Percentiles rank a stretch among this genome's conserved stretches.
Conservation (phyloP, 2,888 invertebrate species). For the Augochlorella aurata region DNA sequence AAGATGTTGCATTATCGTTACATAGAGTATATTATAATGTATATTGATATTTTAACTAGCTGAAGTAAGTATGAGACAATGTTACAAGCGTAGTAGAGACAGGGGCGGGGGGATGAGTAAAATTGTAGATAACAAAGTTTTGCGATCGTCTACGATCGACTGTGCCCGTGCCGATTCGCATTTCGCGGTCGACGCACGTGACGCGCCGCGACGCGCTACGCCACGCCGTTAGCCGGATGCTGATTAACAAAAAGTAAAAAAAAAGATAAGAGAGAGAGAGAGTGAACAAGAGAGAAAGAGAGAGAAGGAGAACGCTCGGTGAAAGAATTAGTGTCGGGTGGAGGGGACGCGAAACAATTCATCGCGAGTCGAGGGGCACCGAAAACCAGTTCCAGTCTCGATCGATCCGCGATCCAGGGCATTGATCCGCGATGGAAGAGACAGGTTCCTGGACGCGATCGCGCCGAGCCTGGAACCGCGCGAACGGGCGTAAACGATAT, state of each 20-base stretch:
- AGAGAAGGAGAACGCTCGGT: slow-evolving; percentile 13
- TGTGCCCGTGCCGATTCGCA: slow-evolving; percentile 57
- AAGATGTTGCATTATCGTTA: slow-evolving; percentile 81
- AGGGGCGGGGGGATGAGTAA: slow-evolving; percentile 11
- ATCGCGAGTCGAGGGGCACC: not conserved
- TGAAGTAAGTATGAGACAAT: slow-evolving; percentile 73
- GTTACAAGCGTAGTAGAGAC: slow-evolving; percentile 71
- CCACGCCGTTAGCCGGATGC: slow-evolving; percentile 37
- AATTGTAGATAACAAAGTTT: slow-evolving; percentile 42
- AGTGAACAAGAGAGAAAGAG: not conserved
- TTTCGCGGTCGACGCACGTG: slow-evolving; percentile 51
- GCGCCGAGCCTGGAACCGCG: slow-evolving; percentile 26
- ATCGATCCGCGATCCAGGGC: slow-evolving; percentile 41
- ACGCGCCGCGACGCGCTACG: slow-evolving; percentile 35
- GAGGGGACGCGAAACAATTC: slow-evolving; percentile 6
- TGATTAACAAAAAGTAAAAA: slow-evolving; percentile 28
- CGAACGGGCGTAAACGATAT: slow-evolving; percentile 7
- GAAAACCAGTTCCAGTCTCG: slow-evolving; percentile 33
- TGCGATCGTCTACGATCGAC: slow-evolving; percentile 35
- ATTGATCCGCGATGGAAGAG: slow-evolving; percentile 25
- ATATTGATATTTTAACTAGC: slow-evolving; percentile 80
- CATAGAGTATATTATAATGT: slow-evolving; percentile 79
- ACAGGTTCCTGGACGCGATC: slow-evolving; percentile 14
- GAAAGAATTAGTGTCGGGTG: slow-evolving; percentile 7
- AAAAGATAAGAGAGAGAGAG: not conserved